Percentiles rank a stretch among this genome's conserved stretches.
These are phyloP conservation scores for Ceryle rudis DNA, from an alignment of 2,797 vertebrate species.

Conservation along the genomic window DNA sequence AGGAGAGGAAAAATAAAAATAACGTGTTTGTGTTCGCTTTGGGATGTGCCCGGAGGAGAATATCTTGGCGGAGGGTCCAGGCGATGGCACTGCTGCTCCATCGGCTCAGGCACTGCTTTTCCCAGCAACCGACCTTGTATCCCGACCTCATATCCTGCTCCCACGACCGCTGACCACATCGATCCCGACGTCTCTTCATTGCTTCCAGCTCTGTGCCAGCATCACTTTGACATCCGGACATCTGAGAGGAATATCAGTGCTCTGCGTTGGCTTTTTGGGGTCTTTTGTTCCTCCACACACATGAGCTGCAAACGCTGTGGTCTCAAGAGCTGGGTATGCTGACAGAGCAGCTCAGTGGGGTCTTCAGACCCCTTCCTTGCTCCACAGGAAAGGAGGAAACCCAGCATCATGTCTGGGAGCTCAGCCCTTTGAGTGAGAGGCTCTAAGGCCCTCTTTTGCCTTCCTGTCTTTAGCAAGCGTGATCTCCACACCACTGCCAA, in stretches of 20 bases:
- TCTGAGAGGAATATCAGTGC: not conserved
- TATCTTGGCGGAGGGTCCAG: not conserved
- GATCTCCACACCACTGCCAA: not conserved
- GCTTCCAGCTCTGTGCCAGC: not conserved
- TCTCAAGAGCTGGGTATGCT: not conserved
- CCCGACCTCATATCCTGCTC: not conserved
- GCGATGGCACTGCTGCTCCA: not conserved
- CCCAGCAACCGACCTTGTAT: not conserved
- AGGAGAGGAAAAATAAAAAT: not conserved
- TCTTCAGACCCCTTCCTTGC: not conserved
- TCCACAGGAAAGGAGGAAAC: not conserved
- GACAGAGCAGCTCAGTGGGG: rapidly evolving
- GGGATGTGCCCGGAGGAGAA: not conserved
- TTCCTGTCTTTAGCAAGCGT: not conserved
- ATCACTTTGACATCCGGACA: not conserved
- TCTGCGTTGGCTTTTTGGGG: rapidly evolving
- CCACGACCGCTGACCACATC: rapidly evolving
- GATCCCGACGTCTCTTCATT: not conserved
- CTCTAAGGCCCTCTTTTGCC: not conserved
- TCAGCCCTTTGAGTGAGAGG: not conserved
- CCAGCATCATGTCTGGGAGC: not conserved
- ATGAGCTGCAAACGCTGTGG: not conserved
- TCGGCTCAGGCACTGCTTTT: not conserved
- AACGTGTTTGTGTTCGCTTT: not conserved
- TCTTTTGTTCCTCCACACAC: not conserved